A percentile compares a stretch with the other conserved stretches of the same genome.
Conservation (phyloP, 2,888 invertebrate species). For the Sesia bembeciformis region DNA sequence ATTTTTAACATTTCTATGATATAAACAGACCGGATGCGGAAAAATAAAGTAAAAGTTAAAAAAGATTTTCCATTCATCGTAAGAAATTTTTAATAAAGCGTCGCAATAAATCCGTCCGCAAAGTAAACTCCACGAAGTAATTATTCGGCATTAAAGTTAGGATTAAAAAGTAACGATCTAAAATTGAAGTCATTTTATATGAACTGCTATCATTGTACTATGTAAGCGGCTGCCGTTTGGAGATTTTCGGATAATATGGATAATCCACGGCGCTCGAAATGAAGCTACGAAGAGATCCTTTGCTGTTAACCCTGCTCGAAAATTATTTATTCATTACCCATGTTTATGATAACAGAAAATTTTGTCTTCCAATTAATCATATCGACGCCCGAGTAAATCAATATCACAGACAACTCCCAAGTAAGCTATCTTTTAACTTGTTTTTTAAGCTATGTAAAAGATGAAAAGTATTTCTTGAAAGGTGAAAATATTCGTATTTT, state of each 20-base stretch:
- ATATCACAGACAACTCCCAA: too few species aligned
- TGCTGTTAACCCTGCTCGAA: slow-evolving; percentile 19
- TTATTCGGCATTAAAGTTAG: slow-evolving; percentile 35
- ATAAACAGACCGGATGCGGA: neutral
- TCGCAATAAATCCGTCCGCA: slow-evolving; percentile 13
- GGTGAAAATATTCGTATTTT: too few species aligned
- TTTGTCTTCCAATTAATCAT: neutral
- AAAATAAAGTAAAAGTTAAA: slow-evolving; percentile 2
- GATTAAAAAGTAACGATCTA: slow-evolving; percentile 44
- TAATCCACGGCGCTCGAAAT: slow-evolving; percentile 55
- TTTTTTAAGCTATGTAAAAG: too few species aligned
- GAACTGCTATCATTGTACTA: slow-evolving; percentile 45
- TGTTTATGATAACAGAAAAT: slow-evolving; percentile 27
- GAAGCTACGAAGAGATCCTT: slow-evolving; percentile 26
- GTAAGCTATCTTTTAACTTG: too few species aligned
- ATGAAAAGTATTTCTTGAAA: too few species aligned
- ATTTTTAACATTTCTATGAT: too few species aligned
- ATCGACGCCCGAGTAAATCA: too few species aligned
- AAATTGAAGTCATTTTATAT: slow-evolving; percentile 53
- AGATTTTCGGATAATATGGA: slow-evolving; percentile 67
- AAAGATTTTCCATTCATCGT: slow-evolving; percentile 14
- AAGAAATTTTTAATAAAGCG: slow-evolving; percentile 21
- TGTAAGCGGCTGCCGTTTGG: slow-evolving; percentile 41
- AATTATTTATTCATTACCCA: slow-evolving; percentile 58
- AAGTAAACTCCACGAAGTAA: slow-evolving; percentile 28